These are phyloP conservation scores for Danio rerio DNA, from an alignment of 2,113 vertebrate genomes.

Conservation along the genomic window GRCz12tu NC_133197.1:37692001-37692500, in stretches of 20 bases:
- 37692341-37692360: not conserved
- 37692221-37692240: constrained; percentile 66
- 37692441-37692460: not conserved
- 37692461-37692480: too few relatives aligned
- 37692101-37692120: constrained; percentile 79
- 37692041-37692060: constrained; percentile 77
- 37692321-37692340: not conserved
- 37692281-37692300: constrained; percentile 54
- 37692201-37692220: constrained; percentile 66
- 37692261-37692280: constrained; percentile 72
- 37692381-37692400: too few relatives aligned
- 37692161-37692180: constrained; percentile 63
- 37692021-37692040: constrained; percentile 72
- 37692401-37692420: too few relatives aligned
- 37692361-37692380: too few relatives aligned
- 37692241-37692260: constrained; percentile 70
- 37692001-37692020: constrained; percentile 61
- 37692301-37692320: constrained; percentile 24
- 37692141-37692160: constrained; percentile 67
- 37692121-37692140: constrained; percentile 67
- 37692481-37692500: too few relatives aligned
- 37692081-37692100: constrained; percentile 71
- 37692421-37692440: not conserved
- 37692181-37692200: constrained; percentile 78
- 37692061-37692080: constrained; percentile 69